Conservation (phyloP, 1,140 invertebrate genomes). For the Drosophila chauvacae region DNA sequence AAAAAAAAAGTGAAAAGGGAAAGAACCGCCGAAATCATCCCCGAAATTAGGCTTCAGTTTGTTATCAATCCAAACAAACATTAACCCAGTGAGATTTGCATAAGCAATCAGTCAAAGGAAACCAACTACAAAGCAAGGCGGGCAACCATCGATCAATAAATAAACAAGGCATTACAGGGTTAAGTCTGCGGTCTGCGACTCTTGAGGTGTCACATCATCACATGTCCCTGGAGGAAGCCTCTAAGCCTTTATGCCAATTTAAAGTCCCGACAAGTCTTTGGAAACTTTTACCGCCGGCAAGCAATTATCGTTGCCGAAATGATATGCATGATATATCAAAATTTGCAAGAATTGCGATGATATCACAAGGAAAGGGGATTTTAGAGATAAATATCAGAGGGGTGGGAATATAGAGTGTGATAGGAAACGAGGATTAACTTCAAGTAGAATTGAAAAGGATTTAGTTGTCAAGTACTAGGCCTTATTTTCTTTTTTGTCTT, state of each 20-base stretch:
- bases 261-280: conserved; percentile 23
- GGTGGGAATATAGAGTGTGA: not conserved
- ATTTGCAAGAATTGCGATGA: conserved; percentile 14
- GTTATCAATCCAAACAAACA: conserved; percentile 67
- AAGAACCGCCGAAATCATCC: conserved; percentile 54
- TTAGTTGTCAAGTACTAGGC: not conserved
- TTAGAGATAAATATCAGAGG: not conserved
- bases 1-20: conserved; percentile 2
- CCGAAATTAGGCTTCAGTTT: conserved; percentile 76
- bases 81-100: conserved; percentile 50
- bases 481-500: not conserved
- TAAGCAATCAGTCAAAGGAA: conserved; percentile 46
- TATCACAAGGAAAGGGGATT: conserved; percentile 7
- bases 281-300: conserved; percentile 25
- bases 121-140: conserved; percentile 27
- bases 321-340: conserved; percentile 15
- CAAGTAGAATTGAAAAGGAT: too few species aligned
- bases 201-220: conserved; percentile 37
- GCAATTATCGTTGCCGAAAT: not conserved
- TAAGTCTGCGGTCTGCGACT: conserved; percentile 30
- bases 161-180: conserved; percentile 40
- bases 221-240: conserved; percentile 25
- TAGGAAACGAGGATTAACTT: not conserved
- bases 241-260: conserved; percentile 16
- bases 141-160: conserved; percentile 52